A percentile compares a stretch with the other conserved stretches of the same genome.
Evolutionary conservation across 1,140 invertebrate species (phyloP).

Genomic region (Drosophila simulans): DNA sequence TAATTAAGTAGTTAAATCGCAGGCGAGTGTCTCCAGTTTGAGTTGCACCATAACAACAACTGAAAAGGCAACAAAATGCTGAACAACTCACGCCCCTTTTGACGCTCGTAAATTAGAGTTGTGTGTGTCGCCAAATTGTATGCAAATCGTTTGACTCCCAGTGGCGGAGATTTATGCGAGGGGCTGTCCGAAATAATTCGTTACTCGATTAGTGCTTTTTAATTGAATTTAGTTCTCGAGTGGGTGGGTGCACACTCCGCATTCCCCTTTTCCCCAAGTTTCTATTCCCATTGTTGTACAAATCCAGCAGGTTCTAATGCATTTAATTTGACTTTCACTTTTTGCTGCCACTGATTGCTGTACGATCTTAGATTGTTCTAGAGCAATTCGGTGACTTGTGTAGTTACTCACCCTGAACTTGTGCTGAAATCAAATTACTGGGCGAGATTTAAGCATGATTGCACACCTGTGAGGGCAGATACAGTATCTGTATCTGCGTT

Average conservation of each 20-base stretch:
- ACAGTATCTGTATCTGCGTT: constrained; percentile 28
- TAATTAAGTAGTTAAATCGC: constrained; percentile 69
- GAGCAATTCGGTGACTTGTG: constrained; percentile 54
- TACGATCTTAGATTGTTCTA: constrained; percentile 52
- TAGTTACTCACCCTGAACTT: constrained; percentile 76
- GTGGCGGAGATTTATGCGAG: constrained; percentile 61
- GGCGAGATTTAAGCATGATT: constrained; percentile 32
- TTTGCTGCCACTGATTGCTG: constrained; percentile 47
- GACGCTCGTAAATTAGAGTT: constrained; percentile 68
- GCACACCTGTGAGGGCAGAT: constrained; percentile 48
- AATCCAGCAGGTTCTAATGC: constrained; percentile 14
- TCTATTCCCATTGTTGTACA: neutral
- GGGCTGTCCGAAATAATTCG: constrained; percentile 27
- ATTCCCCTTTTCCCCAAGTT: neutral
- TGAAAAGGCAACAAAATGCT: constrained; percentile 7
- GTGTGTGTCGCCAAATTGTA: constrained; percentile 70
- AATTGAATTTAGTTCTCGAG: constrained; percentile 50
- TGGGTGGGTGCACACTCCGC: constrained; percentile 34
- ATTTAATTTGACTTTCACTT: constrained; percentile 67
- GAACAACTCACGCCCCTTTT: constrained; percentile 56
- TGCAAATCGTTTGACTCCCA: constrained; percentile 61
- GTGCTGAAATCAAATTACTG: constrained; percentile 50
- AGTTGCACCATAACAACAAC: constrained; percentile 17
- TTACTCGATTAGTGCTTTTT: constrained; percentile 52
- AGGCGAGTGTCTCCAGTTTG: constrained; percentile 22